These are phyloP conservation scores for Heptranchias perlo DNA, from an alignment of 2,113 vertebrate genomes.

Conservation along the genomic window DNA sequence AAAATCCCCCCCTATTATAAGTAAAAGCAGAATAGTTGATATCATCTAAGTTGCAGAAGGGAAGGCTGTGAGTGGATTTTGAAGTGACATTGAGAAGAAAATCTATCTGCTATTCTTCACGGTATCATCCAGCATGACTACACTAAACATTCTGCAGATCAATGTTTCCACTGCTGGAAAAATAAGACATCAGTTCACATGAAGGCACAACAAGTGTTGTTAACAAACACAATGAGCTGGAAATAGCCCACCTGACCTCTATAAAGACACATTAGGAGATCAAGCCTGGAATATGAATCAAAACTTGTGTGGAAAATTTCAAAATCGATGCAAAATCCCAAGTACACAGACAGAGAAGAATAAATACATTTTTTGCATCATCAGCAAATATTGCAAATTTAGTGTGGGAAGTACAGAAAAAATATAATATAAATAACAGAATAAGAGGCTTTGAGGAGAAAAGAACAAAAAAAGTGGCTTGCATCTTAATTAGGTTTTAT, in stretches of 20 bases:
- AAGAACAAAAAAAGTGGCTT: background rate
- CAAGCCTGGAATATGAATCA: background rate
- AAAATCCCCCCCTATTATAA: background rate
- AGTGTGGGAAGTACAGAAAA: background rate
- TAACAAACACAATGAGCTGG: background rate
- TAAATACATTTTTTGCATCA: background rate
- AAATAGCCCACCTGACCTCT: background rate
- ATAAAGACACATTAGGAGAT: background rate
- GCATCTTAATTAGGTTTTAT: background rate
- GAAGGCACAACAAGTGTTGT: background rate
- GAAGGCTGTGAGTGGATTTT: background rate
- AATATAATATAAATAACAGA: background rate
- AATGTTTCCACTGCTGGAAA: background rate
- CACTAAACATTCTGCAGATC: background rate
- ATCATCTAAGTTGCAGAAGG: background rate
- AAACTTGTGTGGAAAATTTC: background rate
- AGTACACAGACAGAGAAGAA: background rate
- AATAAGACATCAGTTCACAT: background rate
- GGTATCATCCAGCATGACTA: background rate
- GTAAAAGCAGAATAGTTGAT: background rate
- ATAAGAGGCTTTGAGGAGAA: background rate
- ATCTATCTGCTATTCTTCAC: background rate
- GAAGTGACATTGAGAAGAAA: background rate
- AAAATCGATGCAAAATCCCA: background rate
- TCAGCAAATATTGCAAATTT: background rate